Evolutionary conservation across 2,797 vertebrate species (phyloP), one percentile per base, ranked within the genome.

Genomic region (Cryptoblepharus egeriae): DNA sequence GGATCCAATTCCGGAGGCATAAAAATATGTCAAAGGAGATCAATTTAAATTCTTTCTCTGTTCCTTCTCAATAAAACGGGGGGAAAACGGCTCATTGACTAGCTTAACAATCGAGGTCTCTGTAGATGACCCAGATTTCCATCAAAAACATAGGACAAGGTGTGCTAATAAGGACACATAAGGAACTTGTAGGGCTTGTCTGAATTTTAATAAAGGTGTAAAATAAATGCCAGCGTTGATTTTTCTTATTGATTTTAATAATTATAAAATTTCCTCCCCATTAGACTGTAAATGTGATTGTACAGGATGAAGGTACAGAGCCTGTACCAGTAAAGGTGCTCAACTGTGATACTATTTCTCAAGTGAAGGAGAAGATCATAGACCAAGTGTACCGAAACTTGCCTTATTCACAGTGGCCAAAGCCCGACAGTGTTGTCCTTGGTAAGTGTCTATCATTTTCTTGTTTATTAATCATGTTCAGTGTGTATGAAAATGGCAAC

Each of bases 361-460:
- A 99, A 95, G 98, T 99, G 88, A 99, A 99, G 91, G 99, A 99
- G 91, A 99, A 99, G 95, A 98, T 99, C 89, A 97, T 99, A 2
- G 99, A 99, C 92, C 98, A 99, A 95, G 99, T 99, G 87, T 99
- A 98, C 91, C 96, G 97, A 91, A 98, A 97, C 57, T 94, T 97
- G 90, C 97, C 98, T 0, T 98, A 98, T 93, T 97, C 98, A 69
- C 97, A 96, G 92, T 96, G 98, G 94, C 99, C 98, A 87, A 98
- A 97, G 93, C 97, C 97, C 1, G 98, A 99, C 80, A 98, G 97
- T 0, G 97, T 99, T 82, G 97, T 98, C 28, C 97, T 99, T 10
- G 99, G 99, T 99, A 95, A 91, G 96, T 86, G 69, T 26, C 70
- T 85, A 32, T 52, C 49, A 15, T 52, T 32, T 82, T 75, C 61